Base-by-base conservation (phyloP, 2,797 vertebrate genomes). In the Eptatretus atami region DNA sequence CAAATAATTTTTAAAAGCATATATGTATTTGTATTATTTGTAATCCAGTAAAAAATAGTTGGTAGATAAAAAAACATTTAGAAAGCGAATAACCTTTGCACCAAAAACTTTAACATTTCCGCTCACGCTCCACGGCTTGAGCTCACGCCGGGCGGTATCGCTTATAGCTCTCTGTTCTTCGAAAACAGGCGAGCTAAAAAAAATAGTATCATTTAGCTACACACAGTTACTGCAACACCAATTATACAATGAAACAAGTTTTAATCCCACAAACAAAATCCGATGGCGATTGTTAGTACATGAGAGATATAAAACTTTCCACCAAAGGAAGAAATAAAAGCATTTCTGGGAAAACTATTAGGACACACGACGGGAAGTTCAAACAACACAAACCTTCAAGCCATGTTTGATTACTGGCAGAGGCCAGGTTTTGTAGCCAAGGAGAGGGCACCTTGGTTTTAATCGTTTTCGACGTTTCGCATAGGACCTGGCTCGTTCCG, bases 401-500 rank as follows among this genome's bases (percentile, higher is more conserved):
- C 82, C 83, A 87, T 84, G 74, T n/a, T 84, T 83, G 75, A 86
- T n/a, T 86, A 67, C 84, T 79, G 2, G 83, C 84, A 66, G 84
- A 73, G 0, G 82, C 82, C 66, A 86, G 0, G 83, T 87, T 73
- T 86, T 86, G 70, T 86, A 86, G 65, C 83, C 82, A 68, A 86
- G 72, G n/a, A n/a, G 72, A 86, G 82, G 67, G 82, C 82, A 10
- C 83, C 75, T 72, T 84, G 83, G n/a, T n/a, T 73, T 85, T 85
- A 73, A 86, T 1, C 82, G 74, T 68, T 85, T 85, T 60, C 82
- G 75, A 13, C 83, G 74, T 69, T 86, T n/a, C n/a, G 82, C 67
- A 87, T 82, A 86, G 83, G 69, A 86, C 81, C 77, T 85, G 84
- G 78, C 67, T 82, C 83, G 71, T 86, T 87, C 72, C n/a, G n/a